Evolutionary conservation across 2,888 invertebrate species (phyloP).

Genomic region (Trichacis sp.): DNA sequence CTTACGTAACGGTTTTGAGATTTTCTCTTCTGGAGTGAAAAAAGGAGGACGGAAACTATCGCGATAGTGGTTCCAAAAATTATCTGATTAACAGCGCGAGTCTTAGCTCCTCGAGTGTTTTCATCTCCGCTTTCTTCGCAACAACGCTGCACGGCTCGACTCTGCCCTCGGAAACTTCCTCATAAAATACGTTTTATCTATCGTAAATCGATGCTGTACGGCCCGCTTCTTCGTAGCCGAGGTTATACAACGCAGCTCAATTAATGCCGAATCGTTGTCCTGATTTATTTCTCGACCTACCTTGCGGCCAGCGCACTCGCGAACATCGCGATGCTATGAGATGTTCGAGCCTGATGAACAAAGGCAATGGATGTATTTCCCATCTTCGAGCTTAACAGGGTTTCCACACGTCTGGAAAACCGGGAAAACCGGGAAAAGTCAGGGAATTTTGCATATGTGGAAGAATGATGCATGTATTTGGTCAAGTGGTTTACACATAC

Average conservation of each 20-base stretch:
- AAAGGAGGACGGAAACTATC: no score
- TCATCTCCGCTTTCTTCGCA: constrained; percentile 22
- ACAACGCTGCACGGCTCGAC: constrained; percentile 35
- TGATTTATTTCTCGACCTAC: constrained; percentile 66
- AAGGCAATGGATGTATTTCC: constrained; percentile 17
- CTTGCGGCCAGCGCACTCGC: constrained; percentile 24
- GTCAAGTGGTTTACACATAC: no score
- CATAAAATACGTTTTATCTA: constrained; percentile 68
- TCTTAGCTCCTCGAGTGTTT: constrained; percentile 17
- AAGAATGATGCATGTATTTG: no score
- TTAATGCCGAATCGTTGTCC: constrained; percentile 67
- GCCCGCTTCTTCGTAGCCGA: constrained; percentile 60
- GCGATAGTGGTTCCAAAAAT: no score
- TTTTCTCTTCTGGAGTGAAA: no score
- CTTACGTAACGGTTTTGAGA: no score
- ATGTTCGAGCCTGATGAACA: constrained; percentile 17
- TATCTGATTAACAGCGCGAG: neutral
- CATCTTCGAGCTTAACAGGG: neutral
- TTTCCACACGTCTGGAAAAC: no score
- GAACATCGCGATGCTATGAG: constrained; percentile 28
- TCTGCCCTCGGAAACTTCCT: constrained; percentile 62
- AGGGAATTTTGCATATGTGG: no score
- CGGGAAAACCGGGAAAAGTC: no score
- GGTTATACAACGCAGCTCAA: constrained; percentile 67
- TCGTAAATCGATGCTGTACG: constrained; percentile 66